Base-by-base conservation (phyloP, 2,797 vertebrate genomes). In the Octomys mimax region DNA sequence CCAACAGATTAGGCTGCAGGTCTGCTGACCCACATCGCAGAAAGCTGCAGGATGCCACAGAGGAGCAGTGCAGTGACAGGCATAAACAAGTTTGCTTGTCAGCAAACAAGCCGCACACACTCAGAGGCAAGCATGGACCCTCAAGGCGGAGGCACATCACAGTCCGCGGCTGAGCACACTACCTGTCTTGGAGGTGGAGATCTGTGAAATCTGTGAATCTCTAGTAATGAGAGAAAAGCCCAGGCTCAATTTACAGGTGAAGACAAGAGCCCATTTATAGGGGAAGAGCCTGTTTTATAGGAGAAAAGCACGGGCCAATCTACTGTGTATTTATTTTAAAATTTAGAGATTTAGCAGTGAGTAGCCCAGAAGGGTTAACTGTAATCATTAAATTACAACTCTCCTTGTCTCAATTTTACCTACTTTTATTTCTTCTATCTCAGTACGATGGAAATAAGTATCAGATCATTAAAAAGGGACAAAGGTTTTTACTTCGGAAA, bases 391-490 rank as follows among this genome's bases (percentile, higher is more conserved):
- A 77, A 33, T 78, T 52, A 52, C 3, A 1, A 16, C 31, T 78
- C 16, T 18, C 26, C 46, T 28, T 13, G 6, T 52, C 46, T 77
- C 42, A 42, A 46, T 26, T 73, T 9, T 33, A 78, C 39, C 22
- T 73, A 24, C 31, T 42, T 49, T 77, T 52, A 8, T 78, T 31
- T 31, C 75, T 78, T 33, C 46, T 42, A 13, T 42, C 26, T 77
- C 42, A 18, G 33, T 21, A 66, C 28, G 62, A 46, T 8, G 90
- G 57, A 94, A 94, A 91, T 42, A 90, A 92, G 26, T 66, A 93
- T 46, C 42, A n/a, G 46, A 52, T 59, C 36, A 79, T 22, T 49
- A 89, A 36, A 66, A 89, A 89, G 75, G 19, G 31, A 46, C 31
- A 80, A 93, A 6, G 46, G n/a, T 66, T 39, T 33, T 22, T 64